phyloP scores from a whole-genome alignment of 2,797 vertebrate species.

The Steatocranus sp. region DNA sequence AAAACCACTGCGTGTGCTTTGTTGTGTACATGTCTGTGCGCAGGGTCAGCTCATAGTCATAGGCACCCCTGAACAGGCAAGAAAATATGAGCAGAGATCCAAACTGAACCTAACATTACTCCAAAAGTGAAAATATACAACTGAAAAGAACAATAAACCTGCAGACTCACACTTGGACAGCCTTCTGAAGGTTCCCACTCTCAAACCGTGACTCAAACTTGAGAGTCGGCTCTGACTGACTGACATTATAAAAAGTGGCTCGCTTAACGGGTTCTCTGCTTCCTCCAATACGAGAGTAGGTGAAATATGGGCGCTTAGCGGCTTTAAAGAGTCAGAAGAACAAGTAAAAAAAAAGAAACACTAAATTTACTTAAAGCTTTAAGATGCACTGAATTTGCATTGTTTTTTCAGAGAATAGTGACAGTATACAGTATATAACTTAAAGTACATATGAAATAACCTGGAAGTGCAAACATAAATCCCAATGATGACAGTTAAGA shows the following conservation, averaged over 20 bases:
- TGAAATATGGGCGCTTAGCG: constrained; percentile 73
- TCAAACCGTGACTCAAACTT: constrained; percentile 93
- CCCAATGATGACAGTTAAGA: background rate
- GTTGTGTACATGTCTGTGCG: constrained; percentile 86
- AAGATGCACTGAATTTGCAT: background rate
- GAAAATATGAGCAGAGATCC: background rate
- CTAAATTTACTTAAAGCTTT: background rate
- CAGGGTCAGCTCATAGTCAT: constrained; percentile 87
- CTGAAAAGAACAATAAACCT: background rate
- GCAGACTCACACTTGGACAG: constrained; percentile 83
- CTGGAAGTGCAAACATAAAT: background rate
- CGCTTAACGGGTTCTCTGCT: constrained; percentile 63
- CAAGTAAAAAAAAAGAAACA: background rate
- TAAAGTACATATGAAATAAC: background rate
- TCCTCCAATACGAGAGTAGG: constrained; percentile 78
- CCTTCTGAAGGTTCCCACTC: constrained; percentile 93
- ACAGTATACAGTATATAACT: background rate
- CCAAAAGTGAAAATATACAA: background rate
- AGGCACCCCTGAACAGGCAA: constrained; percentile 69
- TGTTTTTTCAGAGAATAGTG: background rate
- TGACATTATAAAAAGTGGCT: background rate
- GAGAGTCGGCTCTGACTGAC: constrained; percentile 71
- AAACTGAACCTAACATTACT: background rate
- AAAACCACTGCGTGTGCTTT: constrained; percentile 97
- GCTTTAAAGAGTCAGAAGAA: constrained; percentile 45